Percentiles rank a stretch among this genome's conserved stretches.
Conservation (phyloP, 2,888 invertebrate genomes). For the Andrena dorsata region DNA sequence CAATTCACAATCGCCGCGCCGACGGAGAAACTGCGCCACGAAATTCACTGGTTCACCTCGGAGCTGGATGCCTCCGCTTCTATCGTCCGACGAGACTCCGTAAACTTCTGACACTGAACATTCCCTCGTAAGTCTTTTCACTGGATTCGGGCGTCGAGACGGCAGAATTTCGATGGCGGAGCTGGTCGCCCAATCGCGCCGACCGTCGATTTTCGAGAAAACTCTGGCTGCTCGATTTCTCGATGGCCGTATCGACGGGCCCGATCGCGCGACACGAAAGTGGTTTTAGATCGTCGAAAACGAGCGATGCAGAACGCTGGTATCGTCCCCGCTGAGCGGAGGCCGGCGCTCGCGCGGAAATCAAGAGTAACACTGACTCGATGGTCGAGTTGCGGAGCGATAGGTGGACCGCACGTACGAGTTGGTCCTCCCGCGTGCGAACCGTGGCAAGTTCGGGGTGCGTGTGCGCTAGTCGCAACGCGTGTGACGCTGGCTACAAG, state of each 20-base stretch:
- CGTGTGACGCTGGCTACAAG: neutral
- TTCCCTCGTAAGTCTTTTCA: slow-evolving; percentile 5
- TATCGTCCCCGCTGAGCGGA: slow-evolving; percentile 58
- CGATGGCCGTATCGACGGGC: neutral
- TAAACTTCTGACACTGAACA: slow-evolving; percentile 27
- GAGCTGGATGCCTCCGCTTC: neutral
- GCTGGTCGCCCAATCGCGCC: neutral
- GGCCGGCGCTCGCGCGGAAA: slow-evolving; percentile 74
- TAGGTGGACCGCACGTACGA: slow-evolving; percentile 63
- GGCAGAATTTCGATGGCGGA: neutral
- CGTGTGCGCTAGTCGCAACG: slow-evolving; percentile 35
- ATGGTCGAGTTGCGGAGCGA: slow-evolving; percentile 58
- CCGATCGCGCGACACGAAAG: neutral
- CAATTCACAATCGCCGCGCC: neutral
- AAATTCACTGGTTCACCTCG: slow-evolving; percentile 19
- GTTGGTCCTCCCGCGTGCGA: slow-evolving; percentile 65
- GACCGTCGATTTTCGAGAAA: neutral
- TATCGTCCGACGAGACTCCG: slow-evolving; percentile 25
- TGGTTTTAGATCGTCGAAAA: slow-evolving; percentile 33
- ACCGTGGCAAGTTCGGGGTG: slow-evolving; percentile 57
- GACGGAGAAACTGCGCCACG: neutral
- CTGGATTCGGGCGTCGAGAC: neutral
- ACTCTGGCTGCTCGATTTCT: slow-evolving; percentile 2
- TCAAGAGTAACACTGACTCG: slow-evolving; percentile 77
- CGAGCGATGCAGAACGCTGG: slow-evolving; percentile 33